Conservation (phyloP, 1,140 invertebrate genomes). For the Bombus affinis region DNA sequence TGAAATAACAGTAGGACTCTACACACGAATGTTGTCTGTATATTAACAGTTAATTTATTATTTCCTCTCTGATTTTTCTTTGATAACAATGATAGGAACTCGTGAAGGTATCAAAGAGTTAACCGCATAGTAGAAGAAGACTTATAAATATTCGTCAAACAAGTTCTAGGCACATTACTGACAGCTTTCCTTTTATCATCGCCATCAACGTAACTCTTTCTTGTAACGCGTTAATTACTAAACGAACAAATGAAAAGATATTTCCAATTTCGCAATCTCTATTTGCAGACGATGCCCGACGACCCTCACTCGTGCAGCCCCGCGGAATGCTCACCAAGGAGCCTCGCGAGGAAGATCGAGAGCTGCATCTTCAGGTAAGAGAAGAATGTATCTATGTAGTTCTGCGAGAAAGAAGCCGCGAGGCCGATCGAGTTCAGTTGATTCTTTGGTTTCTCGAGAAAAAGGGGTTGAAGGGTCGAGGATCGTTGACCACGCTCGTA, state of each 20-base stretch:
- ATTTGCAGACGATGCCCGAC: constrained; percentile 50
- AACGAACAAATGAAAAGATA: neutral
- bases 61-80: neutral
- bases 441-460: constrained; percentile 50
- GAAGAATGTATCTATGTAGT: neutral
- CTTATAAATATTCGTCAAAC: too few relatives aligned
- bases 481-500: constrained; percentile 76
- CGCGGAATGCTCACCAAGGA: constrained; percentile 45
- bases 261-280: constrained; percentile 1
- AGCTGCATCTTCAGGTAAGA: constrained; percentile 63
- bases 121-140: too few relatives aligned
- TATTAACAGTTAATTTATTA: neutral
- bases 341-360: constrained; percentile 59
- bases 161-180: too few relatives aligned
- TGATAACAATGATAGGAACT: neutral
- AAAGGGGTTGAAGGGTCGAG: constrained; percentile 58
- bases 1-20: neutral
- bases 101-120: neutral
- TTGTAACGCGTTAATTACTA: too few relatives aligned
- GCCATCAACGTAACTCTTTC: too few relatives aligned
- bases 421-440: constrained; percentile 26
- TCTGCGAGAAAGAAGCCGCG: constrained; percentile 2
- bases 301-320: neutral
- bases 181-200: too few relatives aligned
- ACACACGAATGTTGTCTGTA: neutral